phyloP scores from a whole-genome alignment of 2,888 invertebrate genomes.

The Eupithecia exiguata region DNA sequence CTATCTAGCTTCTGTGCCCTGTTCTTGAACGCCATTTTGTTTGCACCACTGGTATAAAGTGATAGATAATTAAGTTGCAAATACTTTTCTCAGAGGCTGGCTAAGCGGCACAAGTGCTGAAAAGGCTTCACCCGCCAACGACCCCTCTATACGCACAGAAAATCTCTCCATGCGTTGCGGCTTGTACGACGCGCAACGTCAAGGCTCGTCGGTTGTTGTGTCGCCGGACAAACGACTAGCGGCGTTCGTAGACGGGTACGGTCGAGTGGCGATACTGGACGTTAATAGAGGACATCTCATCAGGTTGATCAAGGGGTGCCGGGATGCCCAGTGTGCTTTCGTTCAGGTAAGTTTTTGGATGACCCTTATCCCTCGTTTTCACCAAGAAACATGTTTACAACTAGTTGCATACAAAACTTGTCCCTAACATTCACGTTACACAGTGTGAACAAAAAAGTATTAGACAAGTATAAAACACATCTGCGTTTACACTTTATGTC shows the following conservation, averaged over 20 bases:
- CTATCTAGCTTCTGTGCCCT: too few relatives aligned
- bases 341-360: constrained; percentile 85
- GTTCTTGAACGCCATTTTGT: too few relatives aligned
- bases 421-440: too few relatives aligned
- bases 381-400: too few relatives aligned
- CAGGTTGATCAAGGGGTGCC: constrained; percentile 97
- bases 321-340: constrained; percentile 98
- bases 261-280: constrained; percentile 94
- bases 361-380: too few relatives aligned
- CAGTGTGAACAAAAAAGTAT: too few relatives aligned
- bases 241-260: constrained; percentile 92
- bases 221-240: constrained; percentile 92
- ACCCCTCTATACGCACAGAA: constrained; percentile 86
- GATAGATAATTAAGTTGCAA: constrained; percentile 6
- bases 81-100: constrained; percentile 69
- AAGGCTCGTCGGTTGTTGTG: constrained; percentile 87
- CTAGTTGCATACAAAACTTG: too few relatives aligned
- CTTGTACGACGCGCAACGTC: constrained; percentile 90
- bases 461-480: too few relatives aligned
- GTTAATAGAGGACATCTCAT: constrained; percentile 90
- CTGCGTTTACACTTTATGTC: too few relatives aligned
- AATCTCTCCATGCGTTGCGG: constrained; percentile 91
- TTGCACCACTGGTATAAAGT: not conserved
- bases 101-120: constrained; percentile 69
- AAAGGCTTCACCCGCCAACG: constrained; percentile 59